Conservation (phyloP, 2,888 invertebrate genomes). For the Laothoe populi region DNA sequence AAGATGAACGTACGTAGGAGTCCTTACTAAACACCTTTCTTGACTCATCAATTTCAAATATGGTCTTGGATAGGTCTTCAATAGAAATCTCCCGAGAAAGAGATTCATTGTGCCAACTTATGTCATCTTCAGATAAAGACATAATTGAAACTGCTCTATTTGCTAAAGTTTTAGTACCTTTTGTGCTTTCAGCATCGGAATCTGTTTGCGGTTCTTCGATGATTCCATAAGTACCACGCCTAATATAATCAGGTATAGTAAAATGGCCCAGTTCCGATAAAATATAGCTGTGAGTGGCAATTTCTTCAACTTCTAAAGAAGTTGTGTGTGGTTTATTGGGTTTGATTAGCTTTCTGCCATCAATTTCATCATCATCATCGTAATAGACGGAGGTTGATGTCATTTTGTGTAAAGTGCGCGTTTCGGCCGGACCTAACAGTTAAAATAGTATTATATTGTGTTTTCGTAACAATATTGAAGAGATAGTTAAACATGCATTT, state of each 20-base stretch:
- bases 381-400: conserved; percentile 85
- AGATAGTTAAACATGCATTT: conserved; percentile 30
- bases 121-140: conserved; percentile 87
- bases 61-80: conserved; percentile 83
- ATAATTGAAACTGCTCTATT: conserved; percentile 87
- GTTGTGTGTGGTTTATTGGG: conserved; percentile 81
- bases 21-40: conserved; percentile 82
- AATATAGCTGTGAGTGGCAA: conserved; percentile 85
- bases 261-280: conserved; percentile 81
- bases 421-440: conserved; percentile 88
- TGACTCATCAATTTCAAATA: conserved; percentile 79
- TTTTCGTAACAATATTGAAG: conserved; percentile 35
- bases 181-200: conserved; percentile 77
- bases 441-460: conserved; percentile 63
- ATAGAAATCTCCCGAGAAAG: conserved; percentile 85
- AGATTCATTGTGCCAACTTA: conserved; percentile 81
- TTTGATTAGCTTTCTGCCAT: conserved; percentile 65
- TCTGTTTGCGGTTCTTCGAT: conserved; percentile 82
- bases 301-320: conserved; percentile 85
- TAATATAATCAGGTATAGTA: conserved; percentile 71
- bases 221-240: conserved; percentile 76
- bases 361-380: conserved; percentile 76
- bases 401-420: conserved; percentile 87
- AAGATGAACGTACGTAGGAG: conserved; percentile 73
- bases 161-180: conserved; percentile 56